These are phyloP conservation scores for Pantherophis vulpinus DNA, from an alignment of 2,797 vertebrate genomes.

Conservation along the genomic window DNA sequence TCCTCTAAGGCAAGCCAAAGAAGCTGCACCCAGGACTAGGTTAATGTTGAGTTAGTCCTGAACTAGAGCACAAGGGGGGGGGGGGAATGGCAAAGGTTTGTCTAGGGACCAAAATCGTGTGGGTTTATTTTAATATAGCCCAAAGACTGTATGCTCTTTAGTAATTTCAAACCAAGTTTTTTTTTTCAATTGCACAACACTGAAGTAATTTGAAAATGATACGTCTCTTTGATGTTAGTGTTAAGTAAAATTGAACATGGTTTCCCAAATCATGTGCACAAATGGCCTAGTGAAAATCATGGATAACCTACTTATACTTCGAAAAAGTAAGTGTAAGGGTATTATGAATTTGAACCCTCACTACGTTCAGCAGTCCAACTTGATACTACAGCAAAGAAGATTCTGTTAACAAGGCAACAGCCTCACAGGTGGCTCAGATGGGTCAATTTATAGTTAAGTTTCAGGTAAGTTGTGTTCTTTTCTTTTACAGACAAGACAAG, in stretches of 20 bases:
- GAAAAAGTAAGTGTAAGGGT: constrained; percentile 42
- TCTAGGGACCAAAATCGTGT: constrained; percentile 13
- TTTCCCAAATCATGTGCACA: constrained; percentile 31
- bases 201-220: constrained; percentile 31
- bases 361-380: constrained; percentile 50
- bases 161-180: constrained; percentile 19
- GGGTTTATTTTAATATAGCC: constrained; percentile 30
- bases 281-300: constrained; percentile 39
- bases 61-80: constrained; percentile 27
- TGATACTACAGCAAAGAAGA: constrained; percentile 62
- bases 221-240: constrained; percentile 34
- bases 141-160: constrained; percentile 40
- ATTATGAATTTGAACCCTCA: constrained; percentile 15
- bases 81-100: constrained; percentile 20
- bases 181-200: neutral
- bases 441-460: constrained; percentile 58
- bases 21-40: constrained; percentile 41
- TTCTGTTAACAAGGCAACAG: constrained; percentile 49
- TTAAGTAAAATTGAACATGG: constrained; percentile 44
- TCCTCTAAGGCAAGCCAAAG: constrained; percentile 55
- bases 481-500: constrained; percentile 80
- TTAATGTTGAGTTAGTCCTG: constrained; percentile 17
- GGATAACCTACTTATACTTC: constrained; percentile 41
- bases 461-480: constrained; percentile 56
- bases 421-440: constrained; percentile 40